Percentiles rank a stretch among this genome's conserved stretches.
Evolutionary conservation across 2,797 vertebrate species (phyloP).

Genomic region (Tinamus major): DNA sequence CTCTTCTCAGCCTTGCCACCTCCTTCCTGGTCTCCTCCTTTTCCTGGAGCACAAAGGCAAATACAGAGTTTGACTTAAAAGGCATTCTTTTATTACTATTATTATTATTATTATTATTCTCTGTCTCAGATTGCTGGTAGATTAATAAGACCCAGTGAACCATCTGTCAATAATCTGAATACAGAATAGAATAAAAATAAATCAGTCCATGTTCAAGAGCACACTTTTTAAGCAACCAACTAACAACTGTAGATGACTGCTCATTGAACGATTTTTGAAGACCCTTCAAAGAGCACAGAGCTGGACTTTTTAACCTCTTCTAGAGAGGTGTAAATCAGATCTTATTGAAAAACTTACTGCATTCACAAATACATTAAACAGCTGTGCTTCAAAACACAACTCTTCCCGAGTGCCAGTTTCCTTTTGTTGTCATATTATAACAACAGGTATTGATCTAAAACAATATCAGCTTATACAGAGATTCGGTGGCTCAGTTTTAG

Average conservation of each 20-base stretch:
- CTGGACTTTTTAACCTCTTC: neutral
- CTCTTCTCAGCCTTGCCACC: slow-evolving; percentile 88
- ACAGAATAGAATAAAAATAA: neutral
- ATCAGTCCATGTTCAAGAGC: neutral
- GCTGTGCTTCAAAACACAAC: neutral
- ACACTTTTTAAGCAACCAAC: neutral
- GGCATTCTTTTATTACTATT: neutral
- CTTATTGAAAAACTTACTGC: neutral
- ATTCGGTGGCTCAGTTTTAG: accelerated
- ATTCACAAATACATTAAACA: neutral
- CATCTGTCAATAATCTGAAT: neutral
- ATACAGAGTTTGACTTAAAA: neutral
- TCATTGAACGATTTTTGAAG: neutral
- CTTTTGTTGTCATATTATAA: neutral
- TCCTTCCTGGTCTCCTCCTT: slow-evolving; percentile 82
- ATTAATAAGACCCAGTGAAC: slow-evolving; percentile 5
- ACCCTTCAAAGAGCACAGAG: neutral
- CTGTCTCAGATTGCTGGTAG: neutral
- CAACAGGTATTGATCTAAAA: neutral
- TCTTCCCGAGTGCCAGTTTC: neutral
- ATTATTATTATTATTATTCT: neutral
- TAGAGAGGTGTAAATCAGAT: neutral
- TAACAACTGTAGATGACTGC: neutral
- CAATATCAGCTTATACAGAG: neutral
- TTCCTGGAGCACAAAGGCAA: slow-evolving; percentile 80